Conservation (phyloP, 92 coral and sea anemone species). For the Zoanthus sociatus region DNA sequence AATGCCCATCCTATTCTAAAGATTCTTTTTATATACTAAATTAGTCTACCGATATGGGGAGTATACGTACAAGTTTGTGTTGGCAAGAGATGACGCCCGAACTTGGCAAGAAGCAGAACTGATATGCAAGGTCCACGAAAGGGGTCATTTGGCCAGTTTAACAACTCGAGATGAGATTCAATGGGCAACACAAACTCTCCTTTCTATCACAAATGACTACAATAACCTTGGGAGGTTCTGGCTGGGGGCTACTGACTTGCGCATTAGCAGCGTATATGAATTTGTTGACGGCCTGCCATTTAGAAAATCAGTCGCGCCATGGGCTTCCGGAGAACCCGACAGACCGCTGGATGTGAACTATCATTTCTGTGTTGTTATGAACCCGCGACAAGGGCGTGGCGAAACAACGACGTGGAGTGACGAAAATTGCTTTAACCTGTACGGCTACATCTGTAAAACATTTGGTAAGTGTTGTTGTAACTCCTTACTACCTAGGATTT, state of each 20-base stretch:
- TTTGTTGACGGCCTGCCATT: constrained; percentile 80
- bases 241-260: constrained; percentile 82
- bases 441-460: constrained; percentile 81
- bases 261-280: constrained; percentile 71
- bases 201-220: constrained; percentile 47
- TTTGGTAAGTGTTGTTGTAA: constrained; percentile 37
- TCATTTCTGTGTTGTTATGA: constrained; percentile 71
- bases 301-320: constrained; percentile 70
- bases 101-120: constrained; percentile 85
- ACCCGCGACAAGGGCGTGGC: constrained; percentile 46
- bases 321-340: constrained; percentile 86
- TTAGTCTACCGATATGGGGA: constrained; percentile 70
- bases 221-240: constrained; percentile 67
- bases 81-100: constrained; percentile 70
- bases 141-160: constrained; percentile 74
- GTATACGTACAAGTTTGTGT: constrained; percentile 74
- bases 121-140: constrained; percentile 65
- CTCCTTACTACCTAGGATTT: too few species aligned
- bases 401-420: constrained; percentile 73
- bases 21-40: background rate
- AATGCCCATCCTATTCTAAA: background rate
- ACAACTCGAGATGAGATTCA: constrained; percentile 57
- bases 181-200: constrained; percentile 67
- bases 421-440: constrained; percentile 73
- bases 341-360: constrained; percentile 65